Evolutionary conservation across 2,113 vertebrate genomes (phyloP), one percentile per base, ranked within the genome.

Genomic region (Neotoma lepida): DNA sequence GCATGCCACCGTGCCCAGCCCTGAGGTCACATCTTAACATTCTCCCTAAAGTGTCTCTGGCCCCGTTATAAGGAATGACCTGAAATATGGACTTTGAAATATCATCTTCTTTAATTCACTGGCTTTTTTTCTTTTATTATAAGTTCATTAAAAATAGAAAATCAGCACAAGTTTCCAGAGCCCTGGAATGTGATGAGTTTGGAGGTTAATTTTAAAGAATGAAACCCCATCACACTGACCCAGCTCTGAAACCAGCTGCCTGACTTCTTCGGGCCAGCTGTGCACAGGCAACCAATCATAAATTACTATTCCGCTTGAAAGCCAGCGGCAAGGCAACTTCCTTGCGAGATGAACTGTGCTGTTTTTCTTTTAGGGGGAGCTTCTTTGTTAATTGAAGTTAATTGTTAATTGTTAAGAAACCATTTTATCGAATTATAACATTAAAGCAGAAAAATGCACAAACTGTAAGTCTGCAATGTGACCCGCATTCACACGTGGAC

Each of bases 191-290:
- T 39, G 20, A 30, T 66, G 51, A 71, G 88, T n/a, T 85, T 70
- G 90, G 71, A 97, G 94, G 90, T 95, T 93, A 81, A 95, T 91
- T 91, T 51, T 85, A 6, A n/a, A 90, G 88, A 93, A 87, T 86
- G 49, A 90, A 94, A 51, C 20, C 64, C 84, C 90, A 66, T 92
- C 64, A 30, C 44, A 58, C 35, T 44, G 71, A 71, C 86, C 88
- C 49, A 28, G 26, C 33, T 85, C 49, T 33, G 90, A 85, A 44
- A 81, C 87, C 63, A 39, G 88, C 78, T 41, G 24, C 41, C 12
- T 18, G 2, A 28, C 9, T 5, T 17, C 35, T 22, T 49, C 78
- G 28, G 26, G 9, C 81, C 46, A 7, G 90, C 56, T 46, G 26
- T 70, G 5, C 0, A 41, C 64, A 70, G 70, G 22, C 63, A 0